phyloP scores from a whole-genome alignment of 2,888 invertebrate genomes.

The Latrodectus elegans region DNA sequence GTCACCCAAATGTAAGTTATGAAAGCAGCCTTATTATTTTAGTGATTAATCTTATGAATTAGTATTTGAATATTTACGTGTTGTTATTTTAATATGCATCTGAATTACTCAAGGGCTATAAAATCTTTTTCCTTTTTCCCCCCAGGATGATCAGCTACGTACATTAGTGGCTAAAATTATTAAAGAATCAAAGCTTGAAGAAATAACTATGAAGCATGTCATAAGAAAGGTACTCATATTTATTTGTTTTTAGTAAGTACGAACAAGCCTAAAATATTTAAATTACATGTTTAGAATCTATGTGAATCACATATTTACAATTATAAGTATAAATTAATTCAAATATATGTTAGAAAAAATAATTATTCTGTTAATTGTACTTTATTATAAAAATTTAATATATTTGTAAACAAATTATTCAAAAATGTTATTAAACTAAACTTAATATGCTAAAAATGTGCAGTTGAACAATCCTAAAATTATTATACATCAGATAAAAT shows the following conservation, averaged over 20 bases:
- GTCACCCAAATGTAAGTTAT: slow-evolving; percentile 64
- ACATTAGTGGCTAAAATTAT: slow-evolving; percentile 58
- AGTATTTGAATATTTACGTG: background rate
- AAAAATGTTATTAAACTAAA: background rate
- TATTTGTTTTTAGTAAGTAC: background rate
- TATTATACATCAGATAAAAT: no score
- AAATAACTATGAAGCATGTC: slow-evolving; percentile 61
- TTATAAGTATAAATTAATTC: no score
- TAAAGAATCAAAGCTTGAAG: slow-evolving; percentile 63
- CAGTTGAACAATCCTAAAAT: no score
- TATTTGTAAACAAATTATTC: background rate
- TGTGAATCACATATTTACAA: background rate
- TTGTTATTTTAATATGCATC: background rate
- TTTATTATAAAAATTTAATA: background rate
- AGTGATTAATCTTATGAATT: background rate
- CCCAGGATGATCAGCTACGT: slow-evolving; percentile 59
- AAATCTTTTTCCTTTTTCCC: background rate
- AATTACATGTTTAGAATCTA: background rate
- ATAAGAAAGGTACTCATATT: slow-evolving; percentile 47
- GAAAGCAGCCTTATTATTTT: background rate
- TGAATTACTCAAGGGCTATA: background rate
- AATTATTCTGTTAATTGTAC: background rate
- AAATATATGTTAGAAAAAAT: no score
- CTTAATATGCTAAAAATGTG: no score
- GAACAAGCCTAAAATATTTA: background rate